Evolutionary conservation across 2,888 invertebrate genomes (phyloP).

Genomic region (Drosophila anceps): DNA sequence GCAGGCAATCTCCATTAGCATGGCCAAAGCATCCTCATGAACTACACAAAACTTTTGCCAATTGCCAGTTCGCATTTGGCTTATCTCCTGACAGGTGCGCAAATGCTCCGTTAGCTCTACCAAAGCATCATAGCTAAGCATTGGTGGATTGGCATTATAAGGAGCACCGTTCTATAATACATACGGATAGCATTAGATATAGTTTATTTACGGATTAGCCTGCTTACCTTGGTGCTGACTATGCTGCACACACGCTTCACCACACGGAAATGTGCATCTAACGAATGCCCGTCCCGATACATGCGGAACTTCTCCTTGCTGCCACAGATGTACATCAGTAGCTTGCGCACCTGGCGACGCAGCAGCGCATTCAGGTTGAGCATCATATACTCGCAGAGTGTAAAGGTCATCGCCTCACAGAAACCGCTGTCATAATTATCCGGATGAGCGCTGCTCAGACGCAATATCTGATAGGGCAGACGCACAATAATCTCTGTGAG

Average conservation of each 20-base stretch:
- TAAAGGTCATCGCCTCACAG: slow-evolving; percentile 87
- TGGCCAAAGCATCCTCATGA: slow-evolving; percentile 91
- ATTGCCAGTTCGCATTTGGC: slow-evolving; percentile 95
- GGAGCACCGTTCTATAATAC: slow-evolving; percentile 63
- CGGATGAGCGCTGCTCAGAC: slow-evolving; percentile 84
- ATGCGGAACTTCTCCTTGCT: slow-evolving; percentile 98
- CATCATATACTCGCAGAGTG: slow-evolving; percentile 98
- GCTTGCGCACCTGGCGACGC: slow-evolving; percentile 95
- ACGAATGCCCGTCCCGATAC: slow-evolving; percentile 95
- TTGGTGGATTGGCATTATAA: slow-evolving; percentile 80
- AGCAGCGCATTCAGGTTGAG: slow-evolving; percentile 90
- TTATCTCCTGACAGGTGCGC: slow-evolving; percentile 97
- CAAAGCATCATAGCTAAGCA: slow-evolving; percentile 94
- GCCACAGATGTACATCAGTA: slow-evolving; percentile 96
- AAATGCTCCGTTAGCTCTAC: slow-evolving; percentile 97
- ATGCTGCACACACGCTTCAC: slow-evolving; percentile 86
- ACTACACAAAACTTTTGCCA: slow-evolving; percentile 96
- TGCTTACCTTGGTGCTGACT: slow-evolving; percentile 81
- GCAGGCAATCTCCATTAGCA: slow-evolving; percentile 94
- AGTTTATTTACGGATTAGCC: background rate
- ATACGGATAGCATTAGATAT: background rate
- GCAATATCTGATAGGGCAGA: slow-evolving; percentile 94
- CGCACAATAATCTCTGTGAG: slow-evolving; percentile 97
- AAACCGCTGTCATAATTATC: slow-evolving; percentile 88
- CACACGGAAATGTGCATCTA: slow-evolving; percentile 94